A percentile compares a stretch with the other conserved stretches of the same genome.
These are phyloP conservation scores for Passerculus sandwichensis DNA, from an alignment of 2,797 vertebrate genomes.

Conservation along the genomic window DNA sequence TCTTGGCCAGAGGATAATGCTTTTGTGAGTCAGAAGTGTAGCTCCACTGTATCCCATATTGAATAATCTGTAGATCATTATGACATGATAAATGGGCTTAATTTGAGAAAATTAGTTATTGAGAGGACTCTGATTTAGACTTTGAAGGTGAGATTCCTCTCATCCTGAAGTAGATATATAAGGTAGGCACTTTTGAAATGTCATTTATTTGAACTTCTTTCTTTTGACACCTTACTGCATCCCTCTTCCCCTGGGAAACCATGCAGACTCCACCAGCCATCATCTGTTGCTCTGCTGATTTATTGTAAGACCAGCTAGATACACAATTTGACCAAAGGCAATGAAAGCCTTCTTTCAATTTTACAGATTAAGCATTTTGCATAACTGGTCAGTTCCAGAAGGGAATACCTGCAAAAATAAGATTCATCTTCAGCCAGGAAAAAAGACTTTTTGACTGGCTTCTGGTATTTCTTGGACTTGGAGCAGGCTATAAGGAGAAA, in stretches of 20 bases:
- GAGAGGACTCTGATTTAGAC: background rate
- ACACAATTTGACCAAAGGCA: background rate
- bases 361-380: background rate
- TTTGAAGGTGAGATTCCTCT: background rate
- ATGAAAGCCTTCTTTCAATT: background rate
- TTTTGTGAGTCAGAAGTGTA: background rate
- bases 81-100: background rate
- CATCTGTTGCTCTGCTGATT: background rate
- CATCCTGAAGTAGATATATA: background rate
- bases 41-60: background rate
- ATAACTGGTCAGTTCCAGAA: conserved; percentile 9
- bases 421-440: background rate
- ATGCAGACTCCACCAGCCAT: background rate
- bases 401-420: background rate
- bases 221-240: background rate
- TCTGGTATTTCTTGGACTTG: background rate
- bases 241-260: background rate
- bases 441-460: background rate
- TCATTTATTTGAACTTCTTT: background rate
- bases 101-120: background rate
- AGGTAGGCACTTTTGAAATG: background rate
- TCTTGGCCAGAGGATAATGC: background rate
- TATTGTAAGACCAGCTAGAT: background rate
- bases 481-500: background rate
- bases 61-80: background rate